Evolutionary conservation across 2,113 vertebrate genomes (phyloP).

Genomic region (Etheostoma spectabile): DNA sequence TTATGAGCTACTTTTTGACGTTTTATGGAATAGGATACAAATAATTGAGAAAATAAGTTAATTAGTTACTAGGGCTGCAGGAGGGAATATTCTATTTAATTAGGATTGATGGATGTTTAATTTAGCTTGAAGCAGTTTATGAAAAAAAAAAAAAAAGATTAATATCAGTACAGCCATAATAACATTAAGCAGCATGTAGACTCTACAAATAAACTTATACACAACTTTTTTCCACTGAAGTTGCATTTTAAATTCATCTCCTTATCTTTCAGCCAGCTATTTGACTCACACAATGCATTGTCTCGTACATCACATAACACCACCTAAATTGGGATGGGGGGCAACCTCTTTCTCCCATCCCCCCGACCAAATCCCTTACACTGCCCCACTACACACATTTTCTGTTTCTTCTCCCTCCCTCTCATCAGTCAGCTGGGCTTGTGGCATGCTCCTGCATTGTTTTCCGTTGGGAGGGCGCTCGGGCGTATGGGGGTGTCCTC

Average conservation of each 20-base stretch:
- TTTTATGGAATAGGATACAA: background rate
- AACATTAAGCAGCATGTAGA: background rate
- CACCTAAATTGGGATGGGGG: conserved; percentile 42
- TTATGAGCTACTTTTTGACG: background rate
- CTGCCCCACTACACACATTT: conserved; percentile 34
- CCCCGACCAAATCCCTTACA: conserved; percentile 29
- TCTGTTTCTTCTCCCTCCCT: conserved; percentile 42
- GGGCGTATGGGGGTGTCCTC: conserved; percentile 69
- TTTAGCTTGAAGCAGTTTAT: background rate
- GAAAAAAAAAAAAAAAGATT: too few relatives aligned
- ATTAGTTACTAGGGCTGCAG: background rate
- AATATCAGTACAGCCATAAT: background rate
- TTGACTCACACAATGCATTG: conserved; percentile 16
- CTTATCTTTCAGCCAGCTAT: background rate
- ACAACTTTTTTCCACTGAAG: background rate
- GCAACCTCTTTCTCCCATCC: background rate
- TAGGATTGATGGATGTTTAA: background rate
- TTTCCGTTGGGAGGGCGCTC: conserved; percentile 50
- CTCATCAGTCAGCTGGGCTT: conserved; percentile 74
- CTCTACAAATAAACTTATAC: background rate
- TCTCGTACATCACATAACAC: conserved; percentile 42
- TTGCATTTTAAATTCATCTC: background rate
- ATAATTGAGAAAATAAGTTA: background rate
- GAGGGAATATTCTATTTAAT: background rate
- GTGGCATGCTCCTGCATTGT: conserved; percentile 76